These are phyloP conservation scores for Intellagama lesueurii DNA, from an alignment of 2,797 vertebrate species.

Conservation along the genomic window DNA sequence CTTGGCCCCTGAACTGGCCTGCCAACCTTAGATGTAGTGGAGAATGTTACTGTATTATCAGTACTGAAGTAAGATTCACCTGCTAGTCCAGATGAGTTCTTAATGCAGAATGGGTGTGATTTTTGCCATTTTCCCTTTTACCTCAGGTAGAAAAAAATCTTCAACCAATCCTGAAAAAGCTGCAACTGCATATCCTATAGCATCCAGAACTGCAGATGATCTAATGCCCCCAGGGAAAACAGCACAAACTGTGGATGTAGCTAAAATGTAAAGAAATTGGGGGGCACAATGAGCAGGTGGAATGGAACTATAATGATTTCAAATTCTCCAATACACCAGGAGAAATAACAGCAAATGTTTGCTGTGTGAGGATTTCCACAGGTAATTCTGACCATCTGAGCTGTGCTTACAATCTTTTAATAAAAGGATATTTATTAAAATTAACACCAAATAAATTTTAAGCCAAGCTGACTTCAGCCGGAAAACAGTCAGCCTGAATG, in stretches of 20 bases:
- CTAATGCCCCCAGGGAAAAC: neutral
- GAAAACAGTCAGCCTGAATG: slow-evolving; percentile 61
- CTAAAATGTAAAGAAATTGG: neutral
- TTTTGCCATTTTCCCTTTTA: neutral
- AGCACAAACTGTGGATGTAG: neutral
- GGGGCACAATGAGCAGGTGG: neutral
- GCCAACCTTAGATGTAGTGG: neutral
- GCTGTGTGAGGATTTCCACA: slow-evolving; percentile 10
- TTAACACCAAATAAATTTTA: slow-evolving; percentile 20
- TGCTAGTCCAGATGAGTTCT: neutral
- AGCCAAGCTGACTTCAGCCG: slow-evolving; percentile 43
- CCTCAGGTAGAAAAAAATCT: neutral
- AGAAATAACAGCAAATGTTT: neutral
- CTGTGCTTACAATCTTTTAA: slow-evolving; percentile 47
- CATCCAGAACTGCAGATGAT: neutral
- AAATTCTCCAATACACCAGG: neutral
- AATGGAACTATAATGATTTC: neutral
- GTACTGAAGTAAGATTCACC: neutral
- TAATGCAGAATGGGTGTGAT: neutral
- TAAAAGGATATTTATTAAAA: slow-evolving; percentile 48
- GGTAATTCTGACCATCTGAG: slow-evolving; percentile 46
- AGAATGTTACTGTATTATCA: neutral
- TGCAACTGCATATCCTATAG: neutral
- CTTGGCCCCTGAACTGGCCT: neutral
- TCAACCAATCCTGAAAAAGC: neutral